phyloP scores from a whole-genome alignment of 2,888 invertebrate genomes.

The Koerneria pararmatus region DNA sequence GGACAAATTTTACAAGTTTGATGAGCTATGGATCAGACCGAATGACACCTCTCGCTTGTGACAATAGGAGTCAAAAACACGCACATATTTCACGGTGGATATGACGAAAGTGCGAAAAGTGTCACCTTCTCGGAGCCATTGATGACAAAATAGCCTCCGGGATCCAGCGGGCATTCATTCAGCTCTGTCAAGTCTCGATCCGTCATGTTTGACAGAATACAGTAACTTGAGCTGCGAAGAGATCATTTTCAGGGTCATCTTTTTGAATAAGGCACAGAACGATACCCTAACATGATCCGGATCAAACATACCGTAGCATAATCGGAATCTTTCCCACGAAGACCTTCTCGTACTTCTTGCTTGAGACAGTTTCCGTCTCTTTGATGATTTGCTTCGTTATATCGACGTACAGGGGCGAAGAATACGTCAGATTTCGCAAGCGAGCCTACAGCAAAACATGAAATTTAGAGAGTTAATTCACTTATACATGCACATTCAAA shows the following conservation, averaged over 20 bases:
- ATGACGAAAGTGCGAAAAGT: conserved; percentile 94
- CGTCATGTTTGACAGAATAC: conserved; percentile 83
- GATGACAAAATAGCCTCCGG: conserved; percentile 96
- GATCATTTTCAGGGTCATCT: neutral
- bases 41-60: too few relatives aligned
- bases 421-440: conserved; percentile 80
- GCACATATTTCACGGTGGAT: too few relatives aligned
- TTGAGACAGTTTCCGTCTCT: neutral
- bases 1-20: too few relatives aligned
- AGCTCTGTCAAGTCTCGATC: conserved; percentile 99
- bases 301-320: conserved; percentile 72
- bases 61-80: too few relatives aligned
- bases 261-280: neutral
- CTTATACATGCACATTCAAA: too few relatives aligned
- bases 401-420: conserved; percentile 96
- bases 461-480: neutral
- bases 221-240: conserved; percentile 80
- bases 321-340: conserved; percentile 90
- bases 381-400: conserved; percentile 73
- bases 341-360: conserved; percentile 69
- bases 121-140: conserved; percentile 97
- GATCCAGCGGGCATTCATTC: conserved; percentile 97
- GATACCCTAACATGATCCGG: too few relatives aligned
- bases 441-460: conserved; percentile 68
- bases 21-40: too few relatives aligned